Evolutionary conservation across 2,113 vertebrate genomes (phyloP).

Genomic region (Pontoporia blainvillei): DNA sequence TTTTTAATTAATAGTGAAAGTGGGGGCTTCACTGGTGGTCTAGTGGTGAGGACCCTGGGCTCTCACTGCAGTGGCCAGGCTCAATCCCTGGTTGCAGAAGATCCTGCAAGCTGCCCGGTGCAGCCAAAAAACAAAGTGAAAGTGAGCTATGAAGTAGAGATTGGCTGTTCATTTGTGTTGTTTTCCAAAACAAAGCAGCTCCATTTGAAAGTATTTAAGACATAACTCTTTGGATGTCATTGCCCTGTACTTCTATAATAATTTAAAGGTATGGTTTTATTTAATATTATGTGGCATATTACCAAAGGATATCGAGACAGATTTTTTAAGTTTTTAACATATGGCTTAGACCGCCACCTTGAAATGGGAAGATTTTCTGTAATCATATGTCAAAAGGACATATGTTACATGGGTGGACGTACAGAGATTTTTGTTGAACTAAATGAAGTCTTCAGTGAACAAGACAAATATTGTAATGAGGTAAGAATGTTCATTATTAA

Average conservation of each 20-base stretch:
- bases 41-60: not conserved
- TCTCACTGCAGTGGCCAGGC: not conserved
- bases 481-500: not conserved
- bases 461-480: not conserved
- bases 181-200: constrained; percentile 23
- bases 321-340: not conserved
- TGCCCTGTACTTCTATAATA: not conserved
- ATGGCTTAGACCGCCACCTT: not conserved
- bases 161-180: not conserved
- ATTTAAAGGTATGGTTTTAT: not conserved
- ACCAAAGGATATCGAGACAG: not conserved
- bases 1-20: not conserved
- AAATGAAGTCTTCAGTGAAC: not conserved
- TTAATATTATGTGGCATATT: not conserved
- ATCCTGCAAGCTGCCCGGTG: not conserved
- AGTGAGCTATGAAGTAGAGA: not conserved
- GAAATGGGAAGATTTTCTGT: not conserved
- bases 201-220: constrained; percentile 29
- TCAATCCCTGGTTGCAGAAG: not conserved
- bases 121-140: not conserved
- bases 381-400: not conserved
- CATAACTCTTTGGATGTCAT: not conserved
- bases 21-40: not conserved
- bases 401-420: not conserved
- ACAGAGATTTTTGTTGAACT: not conserved